Evolutionary conservation across 2,113 vertebrate species (phyloP).

Genomic region (Vidua macroura): DNA sequence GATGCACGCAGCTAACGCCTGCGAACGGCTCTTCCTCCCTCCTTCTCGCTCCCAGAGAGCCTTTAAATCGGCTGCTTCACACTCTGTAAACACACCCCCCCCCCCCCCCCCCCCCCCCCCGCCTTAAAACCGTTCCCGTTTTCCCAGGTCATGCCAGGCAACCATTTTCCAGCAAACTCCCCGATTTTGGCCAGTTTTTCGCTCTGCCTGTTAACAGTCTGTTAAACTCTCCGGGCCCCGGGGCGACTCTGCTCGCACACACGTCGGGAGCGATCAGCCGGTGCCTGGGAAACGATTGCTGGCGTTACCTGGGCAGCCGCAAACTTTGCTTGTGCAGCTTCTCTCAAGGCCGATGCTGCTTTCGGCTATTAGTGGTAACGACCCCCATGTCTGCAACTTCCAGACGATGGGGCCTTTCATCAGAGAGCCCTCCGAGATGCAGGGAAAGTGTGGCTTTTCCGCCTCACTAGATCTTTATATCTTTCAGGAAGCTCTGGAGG

Average conservation of each 20-base stretch:
- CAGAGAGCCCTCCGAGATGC: not conserved
- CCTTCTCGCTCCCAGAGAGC: not conserved
- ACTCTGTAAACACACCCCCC: not conserved
- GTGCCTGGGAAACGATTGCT: not conserved
- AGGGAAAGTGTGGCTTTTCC: not conserved
- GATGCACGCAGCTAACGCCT: not conserved
- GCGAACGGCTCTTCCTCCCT: not conserved
- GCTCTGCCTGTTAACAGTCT: not conserved
- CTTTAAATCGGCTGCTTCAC: not conserved
- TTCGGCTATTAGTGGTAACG: not conserved
- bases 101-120: not conserved
- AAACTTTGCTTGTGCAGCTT: conserved; percentile 23
- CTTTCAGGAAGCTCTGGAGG: conserved; percentile 13
- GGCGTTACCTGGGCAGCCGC: conserved; percentile 33
- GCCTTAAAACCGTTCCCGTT: not conserved
- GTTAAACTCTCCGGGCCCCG: not conserved
- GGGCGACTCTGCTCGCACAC: not conserved
- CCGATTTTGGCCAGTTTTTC: conserved; percentile 9
- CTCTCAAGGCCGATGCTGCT: not conserved
- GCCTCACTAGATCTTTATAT: conserved; percentile 18
- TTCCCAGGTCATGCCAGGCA: not conserved
- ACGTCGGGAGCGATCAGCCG: not conserved
- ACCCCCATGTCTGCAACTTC: conserved; percentile 5
- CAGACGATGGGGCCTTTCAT: not conserved
- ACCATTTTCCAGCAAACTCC: not conserved